Base-by-base conservation (phyloP, 2,888 invertebrate genomes). In the Melanostoma scalare region DNA sequence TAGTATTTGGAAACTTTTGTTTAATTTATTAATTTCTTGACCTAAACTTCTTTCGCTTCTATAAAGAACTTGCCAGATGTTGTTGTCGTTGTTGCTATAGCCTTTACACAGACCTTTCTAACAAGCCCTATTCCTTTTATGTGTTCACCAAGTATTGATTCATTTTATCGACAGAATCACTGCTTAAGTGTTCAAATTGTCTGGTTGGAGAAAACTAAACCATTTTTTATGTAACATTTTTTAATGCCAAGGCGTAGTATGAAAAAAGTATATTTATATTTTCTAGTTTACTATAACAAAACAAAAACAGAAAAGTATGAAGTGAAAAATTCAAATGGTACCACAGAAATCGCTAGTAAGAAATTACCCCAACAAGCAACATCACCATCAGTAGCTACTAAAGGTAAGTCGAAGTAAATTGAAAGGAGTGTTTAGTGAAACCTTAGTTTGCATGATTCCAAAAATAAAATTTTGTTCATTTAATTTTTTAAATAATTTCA, bases 321-420 rank as follows among this genome's bases (percentile, higher is more conserved):
- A 75, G 75, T 75, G 75, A 75, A 52, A 75, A 53, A 61, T 55
- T 76, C 76, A 76, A 76, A 76, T 76, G 76, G 69, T 50, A 46
- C 69, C 36, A 77, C 60, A 71, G 71, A 65, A 71, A 77, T 72
- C 71, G 52, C 60, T 65, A 60, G 46, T 48, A 48, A 48, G 40
- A 68, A 38, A 10, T 44, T 52, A 36, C 58, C 52, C 30, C 3
- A 58, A 52, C 50, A 38, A 44, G 52, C 58, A 72, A 65, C 77
- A 65, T 65, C 69, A 69, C 48, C 68, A 71, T 56, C 56, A 77
- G 31, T 30, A 71, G 63, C 77, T 56, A 71, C 63, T 65, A 65
- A 77, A 77, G 65, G 77, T 78, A 58, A 75, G 75, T 33, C 33
- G 20, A 20, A 20, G 20, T 20, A 20, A 33, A n/a, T 33, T 33